Percentiles rank a stretch among this genome's conserved stretches.
phyloP scores from a whole-genome alignment of 2,113 vertebrate species.

The Planiliza haematocheilus region DNA sequence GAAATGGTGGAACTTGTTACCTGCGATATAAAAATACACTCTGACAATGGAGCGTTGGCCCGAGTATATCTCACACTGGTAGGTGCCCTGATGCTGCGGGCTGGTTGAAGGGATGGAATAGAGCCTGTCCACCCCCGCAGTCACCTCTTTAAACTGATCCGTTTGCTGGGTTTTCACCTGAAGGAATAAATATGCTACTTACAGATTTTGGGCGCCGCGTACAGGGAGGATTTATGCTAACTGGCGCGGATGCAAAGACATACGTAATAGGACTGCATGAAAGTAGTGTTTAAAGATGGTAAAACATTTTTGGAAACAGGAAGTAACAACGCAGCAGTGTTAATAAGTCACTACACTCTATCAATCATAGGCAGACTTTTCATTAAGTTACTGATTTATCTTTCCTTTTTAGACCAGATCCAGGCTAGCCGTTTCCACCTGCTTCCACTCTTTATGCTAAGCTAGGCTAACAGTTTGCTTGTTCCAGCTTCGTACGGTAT shows the following conservation, averaged over 20 bases:
- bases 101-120: conserved; percentile 74
- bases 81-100: conserved; percentile 78
- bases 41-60: conserved; percentile 70
- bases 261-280: neutral
- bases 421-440: neutral
- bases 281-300: no score
- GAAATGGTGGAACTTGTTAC: conserved; percentile 37
- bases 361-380: no score
- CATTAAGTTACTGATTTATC: neutral
- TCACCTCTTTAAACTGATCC: conserved; percentile 78
- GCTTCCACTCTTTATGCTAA: neutral
- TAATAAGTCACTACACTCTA: no score
- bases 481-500: neutral
- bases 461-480: neutral
- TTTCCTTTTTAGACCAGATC: neutral
- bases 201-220: neutral
- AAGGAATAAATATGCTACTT: neutral
- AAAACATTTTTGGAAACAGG: neutral
- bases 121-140: conserved; percentile 70
- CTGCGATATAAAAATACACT: conserved; percentile 77
- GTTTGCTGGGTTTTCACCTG: conserved; percentile 73
- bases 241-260: neutral
- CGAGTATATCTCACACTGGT: conserved; percentile 83
- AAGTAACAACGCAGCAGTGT: no score
- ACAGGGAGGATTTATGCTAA: neutral